Conservation (phyloP, 2,888 invertebrate species). For the Yponomeuta sedellus region DNA sequence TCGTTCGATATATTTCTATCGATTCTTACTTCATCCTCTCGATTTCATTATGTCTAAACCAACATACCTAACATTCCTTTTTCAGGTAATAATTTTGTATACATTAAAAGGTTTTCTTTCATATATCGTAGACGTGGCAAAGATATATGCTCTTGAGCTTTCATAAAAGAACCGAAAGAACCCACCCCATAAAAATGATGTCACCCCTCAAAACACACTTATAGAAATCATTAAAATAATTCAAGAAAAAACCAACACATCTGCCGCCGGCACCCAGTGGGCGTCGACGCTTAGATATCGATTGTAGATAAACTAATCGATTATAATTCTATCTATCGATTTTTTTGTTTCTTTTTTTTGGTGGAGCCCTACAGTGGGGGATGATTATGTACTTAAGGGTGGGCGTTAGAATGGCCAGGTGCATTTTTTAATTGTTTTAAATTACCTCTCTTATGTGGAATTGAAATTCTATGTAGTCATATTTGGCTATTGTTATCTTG, state of each 20-base stretch:
- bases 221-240: neutral
- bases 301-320: conserved; percentile 17
- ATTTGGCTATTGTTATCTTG: too few relatives aligned
- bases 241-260: conserved; percentile 1
- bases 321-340: conserved; percentile 14
- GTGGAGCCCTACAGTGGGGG: neutral
- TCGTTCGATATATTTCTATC: too few relatives aligned
- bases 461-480: neutral
- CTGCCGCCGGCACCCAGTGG: conserved; percentile 3
- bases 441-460: neutral
- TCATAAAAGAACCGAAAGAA: neutral
- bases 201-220: neutral
- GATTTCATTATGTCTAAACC: too few relatives aligned
- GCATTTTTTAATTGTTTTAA: neutral
- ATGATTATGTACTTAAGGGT: conserved; percentile 12
- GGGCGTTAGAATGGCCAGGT: neutral
- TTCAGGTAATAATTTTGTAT: too few relatives aligned
- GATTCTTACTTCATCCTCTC: too few relatives aligned
- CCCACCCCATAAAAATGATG: neutral
- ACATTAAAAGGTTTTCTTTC: too few relatives aligned
- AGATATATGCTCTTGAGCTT: neutral
- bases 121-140: neutral
- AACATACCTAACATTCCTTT: too few relatives aligned
- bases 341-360: conserved; percentile 8
- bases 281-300: conserved; percentile 13